Base-by-base conservation (phyloP, 2,888 invertebrate species). In the Drosophila neoperkinsi region DNA sequence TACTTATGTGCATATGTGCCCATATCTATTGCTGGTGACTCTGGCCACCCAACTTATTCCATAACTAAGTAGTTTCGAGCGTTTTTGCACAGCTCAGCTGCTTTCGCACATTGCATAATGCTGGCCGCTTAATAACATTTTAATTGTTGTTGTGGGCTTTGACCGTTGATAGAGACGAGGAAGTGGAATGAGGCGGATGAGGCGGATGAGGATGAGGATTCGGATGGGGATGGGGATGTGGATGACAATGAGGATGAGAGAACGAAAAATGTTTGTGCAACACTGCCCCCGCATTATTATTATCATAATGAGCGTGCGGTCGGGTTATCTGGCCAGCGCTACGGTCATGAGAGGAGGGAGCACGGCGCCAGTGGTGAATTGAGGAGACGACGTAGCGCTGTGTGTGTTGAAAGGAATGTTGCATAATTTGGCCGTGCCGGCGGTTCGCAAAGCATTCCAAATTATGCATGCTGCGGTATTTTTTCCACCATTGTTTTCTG, bases 71-170 rank as follows among this genome's bases (percentile, higher is more conserved):
- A 55, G 58, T 50, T 65, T 25, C 10, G 34, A 56, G 65, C 31
- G 64, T 46, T 72, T 73, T 57, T 72, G 59, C 66, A 71, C 65
- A 74, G 73, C 81, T 74, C 70, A 71, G 74, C 82, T 72, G 72
- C 67, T 63, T 41, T 68, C 57, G 77, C 70, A 75, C 74, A 83
- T 70, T 81, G 90, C 90, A 85, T 82, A 87, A 87, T 82, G 87
- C 82, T 75, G 75, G 80, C 55, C 81, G 90, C 90, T 88, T 88
- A 90, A 86, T 86, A 86, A 86, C 85, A 74, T 86, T 86, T 90
- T 86, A 86, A 86, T 86, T 86, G 90, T 90, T 82, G 90, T 84
- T 90, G 74, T 76, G 88, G 88, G 85, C 85, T 87, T 87, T 90
- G 85, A 82, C 82, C 83, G 69, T 64, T 50, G 43, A 36, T 28